phyloP scores from a whole-genome alignment of 2,797 vertebrate genomes.

The Gobio occitaniae region DNA sequence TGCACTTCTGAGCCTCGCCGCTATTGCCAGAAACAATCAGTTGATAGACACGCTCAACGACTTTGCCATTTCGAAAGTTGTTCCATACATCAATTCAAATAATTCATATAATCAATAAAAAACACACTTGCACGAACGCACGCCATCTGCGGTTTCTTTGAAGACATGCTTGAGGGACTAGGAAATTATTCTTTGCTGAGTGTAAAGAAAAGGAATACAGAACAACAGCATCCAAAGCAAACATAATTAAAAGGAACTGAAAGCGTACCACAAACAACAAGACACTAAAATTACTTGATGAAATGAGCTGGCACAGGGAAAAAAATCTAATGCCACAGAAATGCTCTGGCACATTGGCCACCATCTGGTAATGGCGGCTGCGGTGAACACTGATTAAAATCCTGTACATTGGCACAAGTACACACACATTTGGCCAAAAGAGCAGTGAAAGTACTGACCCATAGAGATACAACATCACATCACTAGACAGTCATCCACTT shows the following conservation, averaged over 20 bases:
- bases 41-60: neutral
- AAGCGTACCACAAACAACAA: neutral
- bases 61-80: neutral
- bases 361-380: constrained; percentile 53
- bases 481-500: neutral
- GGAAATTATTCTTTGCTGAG: constrained; percentile 13
- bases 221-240: constrained; percentile 45
- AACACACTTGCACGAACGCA: neutral
- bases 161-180: constrained; percentile 9
- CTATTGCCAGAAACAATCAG: constrained; percentile 36
- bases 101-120: constrained; percentile 31
- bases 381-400: neutral
- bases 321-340: constrained; percentile 43
- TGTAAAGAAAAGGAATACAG: neutral
- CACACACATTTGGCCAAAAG: constrained; percentile 33
- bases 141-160: constrained; percentile 47
- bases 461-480: constrained; percentile 6
- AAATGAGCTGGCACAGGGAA: constrained; percentile 23
- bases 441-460: neutral
- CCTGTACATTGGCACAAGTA: too few relatives aligned
- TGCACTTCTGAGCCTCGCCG: neutral
- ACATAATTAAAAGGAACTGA: constrained; percentile 44
- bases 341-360: constrained; percentile 27
- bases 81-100: constrained; percentile 17
- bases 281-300: constrained; percentile 16